Conservation (phyloP, 2,113 vertebrate genomes). For the Nothocercus julius region DNA sequence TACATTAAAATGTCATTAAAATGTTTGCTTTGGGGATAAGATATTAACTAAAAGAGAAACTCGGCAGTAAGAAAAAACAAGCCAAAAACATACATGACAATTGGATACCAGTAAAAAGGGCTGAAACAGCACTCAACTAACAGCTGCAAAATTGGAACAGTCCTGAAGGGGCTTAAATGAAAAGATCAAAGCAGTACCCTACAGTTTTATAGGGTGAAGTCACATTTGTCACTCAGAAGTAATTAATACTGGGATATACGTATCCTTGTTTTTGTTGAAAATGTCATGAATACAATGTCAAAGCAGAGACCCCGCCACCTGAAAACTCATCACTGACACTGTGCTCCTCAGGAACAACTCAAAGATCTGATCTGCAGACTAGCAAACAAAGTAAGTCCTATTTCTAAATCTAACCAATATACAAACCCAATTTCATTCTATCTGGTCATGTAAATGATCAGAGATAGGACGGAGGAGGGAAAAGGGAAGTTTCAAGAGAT, state of each 20-base stretch:
- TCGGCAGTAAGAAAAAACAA: neutral
- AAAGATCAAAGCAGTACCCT: neutral
- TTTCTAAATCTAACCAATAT: neutral
- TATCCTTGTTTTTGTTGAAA: neutral
- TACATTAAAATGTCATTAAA: neutral
- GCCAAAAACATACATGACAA: neutral
- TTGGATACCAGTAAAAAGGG: neutral
- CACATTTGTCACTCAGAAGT: neutral
- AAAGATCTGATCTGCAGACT: neutral
- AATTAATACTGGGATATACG: neutral
- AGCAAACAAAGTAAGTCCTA: neutral
- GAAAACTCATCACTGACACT: neutral
- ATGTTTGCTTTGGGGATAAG: neutral
- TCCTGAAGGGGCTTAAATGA: neutral
- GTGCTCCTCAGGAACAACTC: neutral
- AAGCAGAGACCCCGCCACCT: neutral
- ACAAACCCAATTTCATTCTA: neutral
- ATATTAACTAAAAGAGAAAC: neutral
- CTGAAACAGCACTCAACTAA: neutral
- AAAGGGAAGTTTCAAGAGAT: neutral
- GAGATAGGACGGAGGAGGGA: neutral
- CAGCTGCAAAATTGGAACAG: neutral
- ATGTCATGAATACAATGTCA: neutral
- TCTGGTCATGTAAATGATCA: neutral
- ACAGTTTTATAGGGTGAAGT: neutral